Conservation (phyloP, 2,797 vertebrate genomes). For the Ctenopoma multispine region DNA sequence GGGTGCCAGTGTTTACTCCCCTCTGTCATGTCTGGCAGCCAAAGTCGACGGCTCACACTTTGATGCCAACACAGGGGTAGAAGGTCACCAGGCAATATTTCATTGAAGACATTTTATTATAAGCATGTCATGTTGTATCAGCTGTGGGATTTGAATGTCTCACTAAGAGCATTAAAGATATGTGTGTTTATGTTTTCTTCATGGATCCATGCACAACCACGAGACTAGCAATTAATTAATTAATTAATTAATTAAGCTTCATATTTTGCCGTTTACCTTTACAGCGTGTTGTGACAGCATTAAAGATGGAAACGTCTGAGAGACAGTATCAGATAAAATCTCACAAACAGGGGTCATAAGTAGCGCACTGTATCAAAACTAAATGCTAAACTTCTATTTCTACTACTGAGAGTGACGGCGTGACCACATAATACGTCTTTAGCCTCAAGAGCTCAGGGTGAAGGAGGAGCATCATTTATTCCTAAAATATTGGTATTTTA, state of each 20-base stretch:
- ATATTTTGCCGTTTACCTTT: neutral
- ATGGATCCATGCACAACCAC: constrained; percentile 1
- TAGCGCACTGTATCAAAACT: constrained; percentile 51
- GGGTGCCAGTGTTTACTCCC: constrained; percentile 17
- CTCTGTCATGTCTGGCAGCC: constrained; percentile 39
- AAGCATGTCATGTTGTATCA: constrained; percentile 29
- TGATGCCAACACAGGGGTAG: constrained; percentile 33
- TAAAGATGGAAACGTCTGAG: constrained; percentile 7
- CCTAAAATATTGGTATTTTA: constrained; percentile 74
- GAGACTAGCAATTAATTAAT: neutral
- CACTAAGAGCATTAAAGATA: neutral
- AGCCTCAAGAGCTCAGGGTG: constrained; percentile 40
- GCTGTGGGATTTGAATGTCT: constrained; percentile 28
- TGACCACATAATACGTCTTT: constrained; percentile 56
- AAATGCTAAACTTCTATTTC: constrained; percentile 52
- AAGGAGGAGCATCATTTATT: constrained; percentile 59
- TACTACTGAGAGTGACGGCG: constrained; percentile 23
- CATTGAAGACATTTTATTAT: constrained; percentile 41
- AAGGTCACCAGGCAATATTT: constrained; percentile 50
- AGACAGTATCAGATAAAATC: constrained; percentile 25
- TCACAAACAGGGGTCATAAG: constrained; percentile 39
- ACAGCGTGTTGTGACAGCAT: too few relatives aligned
- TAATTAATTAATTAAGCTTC: constrained; percentile 10
- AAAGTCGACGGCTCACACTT: constrained; percentile 37
- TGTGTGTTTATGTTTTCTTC: constrained; percentile 10